Percentiles rank a stretch among this genome's conserved stretches.
These are phyloP conservation scores for Thalpophila matura DNA, from an alignment of 2,888 invertebrate species.

Conservation along the genomic window DNA sequence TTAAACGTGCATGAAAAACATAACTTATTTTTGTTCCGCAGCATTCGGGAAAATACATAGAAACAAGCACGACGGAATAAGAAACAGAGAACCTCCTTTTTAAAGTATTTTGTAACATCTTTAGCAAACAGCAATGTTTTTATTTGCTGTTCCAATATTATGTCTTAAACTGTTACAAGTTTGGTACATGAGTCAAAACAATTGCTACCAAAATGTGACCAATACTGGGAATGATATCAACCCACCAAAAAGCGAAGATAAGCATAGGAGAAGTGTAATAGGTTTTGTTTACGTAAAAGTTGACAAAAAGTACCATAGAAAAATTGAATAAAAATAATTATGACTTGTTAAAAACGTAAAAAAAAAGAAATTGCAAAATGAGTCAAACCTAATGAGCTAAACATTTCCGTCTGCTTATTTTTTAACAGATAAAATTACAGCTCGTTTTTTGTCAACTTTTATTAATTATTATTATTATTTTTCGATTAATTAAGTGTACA, in stretches of 20 bases:
- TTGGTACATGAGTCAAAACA: not conserved
- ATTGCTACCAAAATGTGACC: not conserved
- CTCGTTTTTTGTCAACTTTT: constrained; percentile 61
- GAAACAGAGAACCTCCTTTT: not conserved
- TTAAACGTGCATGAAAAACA: not conserved
- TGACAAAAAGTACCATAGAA: constrained; percentile 45
- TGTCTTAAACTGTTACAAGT: too few relatives aligned
- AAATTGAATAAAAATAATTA: not conserved
- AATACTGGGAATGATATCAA: constrained; percentile 6
- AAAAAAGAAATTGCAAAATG: constrained; percentile 33
- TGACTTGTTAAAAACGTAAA: constrained; percentile 37
- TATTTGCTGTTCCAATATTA: not conserved
- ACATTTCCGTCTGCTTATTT: constrained; percentile 4
- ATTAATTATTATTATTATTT: constrained; percentile 48
- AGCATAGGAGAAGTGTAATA: constrained; percentile 56
- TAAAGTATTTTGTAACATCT: constrained; percentile 15
- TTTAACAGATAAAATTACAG: constrained; percentile 2
- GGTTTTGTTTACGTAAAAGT: constrained; percentile 56
- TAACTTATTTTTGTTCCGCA: not conserved
- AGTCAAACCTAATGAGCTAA: constrained; percentile 3
- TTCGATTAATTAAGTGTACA: constrained; percentile 59
- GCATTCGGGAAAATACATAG: constrained; percentile 3
- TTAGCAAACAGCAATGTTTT: not conserved
- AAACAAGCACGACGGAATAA: not conserved
- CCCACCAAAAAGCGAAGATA: constrained; percentile 39